Percentiles rank a stretch among this genome's conserved stretches.
These are phyloP conservation scores for Capra hircus DNA, from an alignment of 2,113 vertebrate species.

Conservation along the genomic window DNA sequence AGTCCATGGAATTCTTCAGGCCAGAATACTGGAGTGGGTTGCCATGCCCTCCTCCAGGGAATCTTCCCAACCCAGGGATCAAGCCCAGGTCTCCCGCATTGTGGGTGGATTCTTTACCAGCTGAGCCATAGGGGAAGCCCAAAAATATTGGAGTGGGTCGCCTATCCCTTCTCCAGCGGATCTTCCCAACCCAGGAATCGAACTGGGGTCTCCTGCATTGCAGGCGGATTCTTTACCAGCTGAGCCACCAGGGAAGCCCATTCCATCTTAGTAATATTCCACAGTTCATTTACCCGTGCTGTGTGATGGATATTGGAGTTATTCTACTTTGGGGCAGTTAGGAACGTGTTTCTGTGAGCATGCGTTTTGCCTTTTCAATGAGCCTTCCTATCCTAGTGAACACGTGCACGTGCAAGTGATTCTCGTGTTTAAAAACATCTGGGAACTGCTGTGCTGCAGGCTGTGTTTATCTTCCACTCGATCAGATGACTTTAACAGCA, in stretches of 20 bases:
- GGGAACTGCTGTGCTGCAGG: not conserved
- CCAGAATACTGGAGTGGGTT: not conserved
- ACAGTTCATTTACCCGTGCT: not conserved
- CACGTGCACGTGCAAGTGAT: not conserved
- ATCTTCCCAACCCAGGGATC: not conserved
- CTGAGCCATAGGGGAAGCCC: too few species aligned
- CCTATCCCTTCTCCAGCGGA: not conserved
- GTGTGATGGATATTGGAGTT: not conserved
- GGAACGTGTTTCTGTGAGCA: not conserved
- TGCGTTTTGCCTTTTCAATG: not conserved
- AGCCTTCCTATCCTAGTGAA: not conserved
- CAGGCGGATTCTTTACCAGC: not conserved
- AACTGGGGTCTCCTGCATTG: not conserved
- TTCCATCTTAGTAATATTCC: not conserved
- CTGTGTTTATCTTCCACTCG: not conserved
- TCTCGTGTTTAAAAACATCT: not conserved
- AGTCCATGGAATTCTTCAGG: not conserved
- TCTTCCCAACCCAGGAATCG: not conserved
- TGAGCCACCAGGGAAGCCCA: not conserved
- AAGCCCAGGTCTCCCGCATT: rapidly evolving
- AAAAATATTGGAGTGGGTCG: not conserved
- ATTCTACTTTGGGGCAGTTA: not conserved
- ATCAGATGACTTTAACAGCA: not conserved
- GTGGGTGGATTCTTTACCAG: not conserved
- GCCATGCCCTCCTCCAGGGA: not conserved